These are phyloP conservation scores for Typhlomys cinereus DNA, from an alignment of 2,113 vertebrate genomes.

Conservation along the genomic window DNA sequence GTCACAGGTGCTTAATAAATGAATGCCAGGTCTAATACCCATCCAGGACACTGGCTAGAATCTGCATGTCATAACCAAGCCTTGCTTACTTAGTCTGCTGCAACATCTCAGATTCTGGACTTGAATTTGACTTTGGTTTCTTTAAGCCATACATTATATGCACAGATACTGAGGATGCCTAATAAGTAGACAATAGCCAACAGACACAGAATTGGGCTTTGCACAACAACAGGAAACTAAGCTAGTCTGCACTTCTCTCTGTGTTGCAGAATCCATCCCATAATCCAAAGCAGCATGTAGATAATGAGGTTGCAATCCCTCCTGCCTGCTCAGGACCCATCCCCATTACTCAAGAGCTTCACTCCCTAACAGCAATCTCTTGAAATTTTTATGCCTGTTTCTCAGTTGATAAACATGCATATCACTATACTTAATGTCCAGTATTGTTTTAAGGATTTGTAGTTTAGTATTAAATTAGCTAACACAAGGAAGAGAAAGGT, in stretches of 20 bases:
- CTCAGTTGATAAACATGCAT: neutral
- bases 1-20: neutral
- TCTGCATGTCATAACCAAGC: neutral
- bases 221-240: neutral
- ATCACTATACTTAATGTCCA: neutral
- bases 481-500: neutral
- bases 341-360: neutral
- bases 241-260: neutral
- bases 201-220: neutral
- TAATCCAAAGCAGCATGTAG: neutral
- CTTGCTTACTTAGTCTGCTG: neutral
- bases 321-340: neutral
- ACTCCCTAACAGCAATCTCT: no score
- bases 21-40: neutral
- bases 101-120: neutral
- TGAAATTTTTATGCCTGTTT: neutral
- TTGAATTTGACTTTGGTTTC: neutral
- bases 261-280: neutral
- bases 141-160: neutral
- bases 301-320: neutral
- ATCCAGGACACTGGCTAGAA: neutral
- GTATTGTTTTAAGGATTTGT: neutral
- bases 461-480: neutral
- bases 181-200: neutral
- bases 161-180: neutral